These are phyloP conservation scores for Hydrolagus colliei DNA, from an alignment of 2,797 vertebrate genomes.

Conservation along the genomic window DNA sequence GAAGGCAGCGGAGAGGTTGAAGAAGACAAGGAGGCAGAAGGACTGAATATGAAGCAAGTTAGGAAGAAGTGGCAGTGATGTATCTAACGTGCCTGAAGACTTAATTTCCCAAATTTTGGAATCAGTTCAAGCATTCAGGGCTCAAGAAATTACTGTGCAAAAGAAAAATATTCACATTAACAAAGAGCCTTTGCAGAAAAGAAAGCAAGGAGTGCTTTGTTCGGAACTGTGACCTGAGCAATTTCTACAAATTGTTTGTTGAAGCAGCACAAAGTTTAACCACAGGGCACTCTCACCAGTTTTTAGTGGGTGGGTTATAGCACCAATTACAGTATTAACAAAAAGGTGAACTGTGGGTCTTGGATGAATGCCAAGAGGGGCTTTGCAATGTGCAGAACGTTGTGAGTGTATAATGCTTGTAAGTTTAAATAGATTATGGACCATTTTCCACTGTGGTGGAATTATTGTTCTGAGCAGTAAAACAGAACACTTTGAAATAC, in stretches of 20 bases:
- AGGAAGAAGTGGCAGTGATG: not conserved
- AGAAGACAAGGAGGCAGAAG: too few species aligned
- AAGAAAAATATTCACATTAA: slow-evolving; percentile 5
- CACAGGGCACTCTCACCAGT: too few species aligned
- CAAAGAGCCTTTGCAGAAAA: not conserved
- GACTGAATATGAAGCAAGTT: too few species aligned
- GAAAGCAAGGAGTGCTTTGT: slow-evolving; percentile 23
- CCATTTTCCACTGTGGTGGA: not conserved
- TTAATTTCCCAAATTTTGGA: slow-evolving; percentile 20
- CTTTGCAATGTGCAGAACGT: not conserved
- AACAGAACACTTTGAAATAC: not conserved
- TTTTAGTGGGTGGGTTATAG: not conserved
- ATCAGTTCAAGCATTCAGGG: not conserved
- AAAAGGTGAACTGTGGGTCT: slow-evolving; percentile 1
- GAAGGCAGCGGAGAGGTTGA: too few species aligned
- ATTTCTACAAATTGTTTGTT: slow-evolving; percentile 20
- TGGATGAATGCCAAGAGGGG: slow-evolving; percentile 6
- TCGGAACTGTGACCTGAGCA: not conserved
- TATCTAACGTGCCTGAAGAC: not conserved
- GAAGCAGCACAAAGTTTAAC: slow-evolving; percentile 6
- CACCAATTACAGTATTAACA: not conserved
- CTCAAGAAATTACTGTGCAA: slow-evolving; percentile 18
- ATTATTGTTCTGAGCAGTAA: not conserved
- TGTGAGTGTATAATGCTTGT: not conserved
- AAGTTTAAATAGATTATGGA: not conserved